A percentile compares a stretch with the other conserved stretches of the same genome.
These are phyloP conservation scores for Melipona bicolor DNA, from an alignment of 2,888 invertebrate species.

Conservation along the genomic window DNA sequence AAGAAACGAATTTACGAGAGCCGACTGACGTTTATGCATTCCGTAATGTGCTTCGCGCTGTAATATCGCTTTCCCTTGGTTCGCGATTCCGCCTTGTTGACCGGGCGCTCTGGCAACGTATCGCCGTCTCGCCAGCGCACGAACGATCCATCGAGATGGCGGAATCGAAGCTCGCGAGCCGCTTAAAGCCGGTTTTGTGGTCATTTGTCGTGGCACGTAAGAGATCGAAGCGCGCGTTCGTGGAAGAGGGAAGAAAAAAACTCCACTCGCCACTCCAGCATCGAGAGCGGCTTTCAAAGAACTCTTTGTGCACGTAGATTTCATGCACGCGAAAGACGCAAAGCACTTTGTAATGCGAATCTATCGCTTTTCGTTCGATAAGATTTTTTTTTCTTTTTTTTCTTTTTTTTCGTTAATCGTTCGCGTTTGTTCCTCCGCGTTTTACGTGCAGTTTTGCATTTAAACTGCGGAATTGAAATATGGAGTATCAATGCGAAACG, in stretches of 20 bases:
- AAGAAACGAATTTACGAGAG: slow-evolving; percentile 49
- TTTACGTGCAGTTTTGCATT: no score
- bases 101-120: slow-evolving; percentile 11
- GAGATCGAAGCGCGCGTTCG: neutral
- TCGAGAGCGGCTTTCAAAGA: neutral
- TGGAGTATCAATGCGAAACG: no score
- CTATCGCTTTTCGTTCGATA: neutral
- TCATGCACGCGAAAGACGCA: neutral
- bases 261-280: neutral
- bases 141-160: slow-evolving; percentile 18
- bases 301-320: neutral
- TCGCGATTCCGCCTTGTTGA: slow-evolving; percentile 39
- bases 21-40: slow-evolving; percentile 41
- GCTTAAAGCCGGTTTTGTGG: slow-evolving; percentile 33
- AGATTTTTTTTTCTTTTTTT: neutral
- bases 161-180: slow-evolving; percentile 28
- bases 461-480: no score
- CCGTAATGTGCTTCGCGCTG: slow-evolving; percentile 45
- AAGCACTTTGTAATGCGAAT: neutral
- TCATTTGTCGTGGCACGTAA: slow-evolving; percentile 5
- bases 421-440: no score
- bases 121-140: slow-evolving; percentile 24
- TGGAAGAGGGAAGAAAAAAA: neutral
- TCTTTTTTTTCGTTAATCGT: neutral
- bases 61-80: slow-evolving; percentile 39